phyloP scores from a whole-genome alignment of 2,888 invertebrate species.

The Drosophila mercatorum region DNA sequence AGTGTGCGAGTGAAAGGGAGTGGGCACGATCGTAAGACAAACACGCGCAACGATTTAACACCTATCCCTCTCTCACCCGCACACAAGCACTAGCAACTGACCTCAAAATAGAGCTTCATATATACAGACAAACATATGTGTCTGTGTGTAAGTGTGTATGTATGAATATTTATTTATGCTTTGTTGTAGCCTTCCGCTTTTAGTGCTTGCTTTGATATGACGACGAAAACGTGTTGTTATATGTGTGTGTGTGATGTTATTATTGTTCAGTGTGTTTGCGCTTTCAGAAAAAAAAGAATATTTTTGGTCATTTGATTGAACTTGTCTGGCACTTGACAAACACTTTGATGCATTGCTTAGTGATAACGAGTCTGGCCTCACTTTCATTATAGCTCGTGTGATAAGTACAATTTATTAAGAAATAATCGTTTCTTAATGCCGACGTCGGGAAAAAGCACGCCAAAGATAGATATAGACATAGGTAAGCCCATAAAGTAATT shows the following conservation, averaged over 20 bases:
- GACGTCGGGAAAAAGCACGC: neutral
- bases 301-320: conserved; percentile 33
- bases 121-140: neutral
- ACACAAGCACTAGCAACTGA: conserved; percentile 31
- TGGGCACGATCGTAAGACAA: conserved; percentile 23
- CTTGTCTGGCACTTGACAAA: conserved; percentile 44
- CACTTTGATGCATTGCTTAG: conserved; percentile 53
- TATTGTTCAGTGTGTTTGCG: conserved; percentile 4
- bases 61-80: conserved; percentile 9
- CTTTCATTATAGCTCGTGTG: conserved; percentile 40
- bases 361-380: conserved; percentile 45
- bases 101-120: conserved; percentile 61
- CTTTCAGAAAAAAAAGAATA: neutral
- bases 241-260: conserved; percentile 1
- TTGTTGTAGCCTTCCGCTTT: conserved; percentile 38
- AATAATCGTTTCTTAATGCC: conserved; percentile 25
- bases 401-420: conserved; percentile 11
- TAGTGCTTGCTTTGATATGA: conserved; percentile 27
- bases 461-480: neutral
- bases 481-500: conserved; percentile 4
- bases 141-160: neutral
- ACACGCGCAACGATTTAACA: conserved; percentile 38
- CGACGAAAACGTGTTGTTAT: conserved; percentile 4
- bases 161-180: conserved; percentile 25
- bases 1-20: conserved; percentile 6